Conservation (phyloP, 1,140 invertebrate species). For the Leptinotarsa undecemlineata region DNA sequence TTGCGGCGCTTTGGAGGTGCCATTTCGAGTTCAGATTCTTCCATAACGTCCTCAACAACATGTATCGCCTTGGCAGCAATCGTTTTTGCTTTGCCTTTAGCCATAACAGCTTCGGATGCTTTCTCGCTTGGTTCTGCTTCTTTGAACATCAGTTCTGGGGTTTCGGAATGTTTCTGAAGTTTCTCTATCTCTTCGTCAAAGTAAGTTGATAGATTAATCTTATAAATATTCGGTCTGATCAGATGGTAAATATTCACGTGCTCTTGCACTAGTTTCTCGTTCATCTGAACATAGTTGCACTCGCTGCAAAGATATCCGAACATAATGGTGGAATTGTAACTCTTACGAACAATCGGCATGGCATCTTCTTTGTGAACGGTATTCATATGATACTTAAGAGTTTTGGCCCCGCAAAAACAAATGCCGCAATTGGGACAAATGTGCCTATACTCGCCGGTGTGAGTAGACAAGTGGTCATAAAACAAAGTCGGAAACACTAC, state of each 20-base stretch:
- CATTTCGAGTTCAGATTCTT: conserved; percentile 9
- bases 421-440: conserved; percentile 63
- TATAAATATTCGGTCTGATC: conserved; percentile 33
- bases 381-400: conserved; percentile 56
- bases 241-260: conserved; percentile 59
- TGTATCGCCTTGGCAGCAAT: background rate
- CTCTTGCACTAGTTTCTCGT: conserved; percentile 61
- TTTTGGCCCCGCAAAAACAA: conserved; percentile 53
- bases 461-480: conserved; percentile 67
- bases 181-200: conserved; percentile 27
- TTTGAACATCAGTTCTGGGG: background rate
- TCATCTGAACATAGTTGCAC: conserved; percentile 72
- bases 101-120: background rate
- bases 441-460: conserved; percentile 74
- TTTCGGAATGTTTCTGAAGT: background rate
- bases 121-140: background rate
- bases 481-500: conserved; percentile 38
- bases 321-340: conserved; percentile 51
- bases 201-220: conserved; percentile 37
- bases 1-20: conserved; percentile 14
- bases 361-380: conserved; percentile 33
- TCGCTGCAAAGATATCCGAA: conserved; percentile 68
- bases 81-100: background rate
- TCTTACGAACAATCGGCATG: conserved; percentile 24
- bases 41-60: background rate